These are phyloP conservation scores for Anoncus sp. DNA, from an alignment of 2,888 invertebrate species.

Conservation along the genomic window DNA sequence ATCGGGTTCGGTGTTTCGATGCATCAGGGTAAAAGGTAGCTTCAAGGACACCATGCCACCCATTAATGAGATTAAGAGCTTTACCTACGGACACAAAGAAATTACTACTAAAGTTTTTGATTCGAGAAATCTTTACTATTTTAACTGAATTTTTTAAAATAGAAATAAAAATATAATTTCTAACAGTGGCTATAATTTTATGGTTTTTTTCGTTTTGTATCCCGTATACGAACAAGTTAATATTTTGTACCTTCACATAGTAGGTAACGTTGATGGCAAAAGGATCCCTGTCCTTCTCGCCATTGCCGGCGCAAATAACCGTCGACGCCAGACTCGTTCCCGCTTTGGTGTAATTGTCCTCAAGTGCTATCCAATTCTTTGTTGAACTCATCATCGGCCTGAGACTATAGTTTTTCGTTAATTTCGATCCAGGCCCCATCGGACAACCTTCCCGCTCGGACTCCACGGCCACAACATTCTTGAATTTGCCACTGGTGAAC, in stretches of 20 bases:
- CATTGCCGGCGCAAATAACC: slow-evolving; percentile 83
- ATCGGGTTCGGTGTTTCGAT: slow-evolving; percentile 88
- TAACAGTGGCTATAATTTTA: slow-evolving; percentile 8
- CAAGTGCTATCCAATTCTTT: slow-evolving; percentile 96
- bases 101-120: not conserved
- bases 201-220: slow-evolving; percentile 1
- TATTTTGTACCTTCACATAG: slow-evolving; percentile 89
- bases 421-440: slow-evolving; percentile 87
- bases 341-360: slow-evolving; percentile 89
- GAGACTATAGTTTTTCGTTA: slow-evolving; percentile 87
- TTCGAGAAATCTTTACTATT: not conserved
- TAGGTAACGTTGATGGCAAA: slow-evolving; percentile 97
- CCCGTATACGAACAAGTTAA: not conserved
- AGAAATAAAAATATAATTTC: not conserved
- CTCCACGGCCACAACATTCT: slow-evolving; percentile 92
- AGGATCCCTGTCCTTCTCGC: slow-evolving; percentile 91
- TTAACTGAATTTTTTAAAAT: not conserved
- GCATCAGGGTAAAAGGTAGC: slow-evolving; percentile 91
- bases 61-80: slow-evolving; percentile 91
- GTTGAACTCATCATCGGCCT: slow-evolving; percentile 91
- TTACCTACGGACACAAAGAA: slow-evolving; percentile 83
- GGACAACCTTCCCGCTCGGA: slow-evolving; percentile 87
- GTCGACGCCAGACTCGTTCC: slow-evolving; percentile 85
- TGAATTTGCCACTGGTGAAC: slow-evolving; percentile 97
- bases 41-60: slow-evolving; percentile 92